Evolutionary conservation across 2,113 vertebrate genomes (phyloP).

Genomic region (Myxocyprinus asiaticus): DNA sequence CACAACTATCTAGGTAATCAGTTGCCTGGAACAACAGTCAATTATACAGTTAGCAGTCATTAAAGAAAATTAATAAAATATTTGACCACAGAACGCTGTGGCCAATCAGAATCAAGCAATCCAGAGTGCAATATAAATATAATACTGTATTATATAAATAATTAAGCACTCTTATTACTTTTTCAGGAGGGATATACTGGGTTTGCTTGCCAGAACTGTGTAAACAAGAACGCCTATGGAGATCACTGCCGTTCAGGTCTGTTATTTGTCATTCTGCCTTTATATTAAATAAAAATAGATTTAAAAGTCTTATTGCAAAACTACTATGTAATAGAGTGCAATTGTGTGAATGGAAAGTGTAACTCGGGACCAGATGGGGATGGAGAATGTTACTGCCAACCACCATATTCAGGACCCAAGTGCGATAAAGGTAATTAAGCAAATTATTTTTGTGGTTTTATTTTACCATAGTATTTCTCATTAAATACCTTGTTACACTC

Average conservation of each 20-base stretch:
- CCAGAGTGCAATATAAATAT: too few relatives aligned
- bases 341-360: slow-evolving; percentile 84
- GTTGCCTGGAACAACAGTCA: too few relatives aligned
- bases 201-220: slow-evolving; percentile 85
- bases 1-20: too few relatives aligned
- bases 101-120: too few relatives aligned
- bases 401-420: slow-evolving; percentile 82
- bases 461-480: too few relatives aligned
- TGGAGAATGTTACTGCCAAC: slow-evolving; percentile 85
- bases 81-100: too few relatives aligned
- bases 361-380: slow-evolving; percentile 74
- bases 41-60: too few relatives aligned
- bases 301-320: too few relatives aligned
- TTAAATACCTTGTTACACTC: neutral
- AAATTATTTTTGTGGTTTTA: neutral
- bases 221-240: slow-evolving; percentile 75
- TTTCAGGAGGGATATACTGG: slow-evolving; percentile 85
- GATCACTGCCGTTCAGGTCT: slow-evolving; percentile 83
- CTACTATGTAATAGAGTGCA: slow-evolving; percentile 76
- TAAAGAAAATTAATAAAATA: too few relatives aligned
- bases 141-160: neutral
- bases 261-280: slow-evolving; percentile 16
- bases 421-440: slow-evolving; percentile 84
- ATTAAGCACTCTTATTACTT: neutral
- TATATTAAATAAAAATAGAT: too few relatives aligned